Percentiles rank a stretch among this genome's conserved stretches.
These are phyloP conservation scores for Argopecten irradians DNA, from an alignment of 1,140 invertebrate genomes.

Conservation along the genomic window DNA sequence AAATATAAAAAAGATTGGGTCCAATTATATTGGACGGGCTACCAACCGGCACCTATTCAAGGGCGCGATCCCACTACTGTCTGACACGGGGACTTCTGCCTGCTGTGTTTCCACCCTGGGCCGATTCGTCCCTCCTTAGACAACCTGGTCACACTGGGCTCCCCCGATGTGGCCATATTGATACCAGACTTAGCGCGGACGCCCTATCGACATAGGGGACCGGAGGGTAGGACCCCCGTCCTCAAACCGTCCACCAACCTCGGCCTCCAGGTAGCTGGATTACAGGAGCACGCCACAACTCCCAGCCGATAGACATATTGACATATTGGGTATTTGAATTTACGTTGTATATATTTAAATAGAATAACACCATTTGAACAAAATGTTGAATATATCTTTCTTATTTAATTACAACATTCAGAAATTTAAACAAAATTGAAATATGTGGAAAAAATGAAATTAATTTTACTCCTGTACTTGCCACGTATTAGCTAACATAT, in stretches of 20 bases:
- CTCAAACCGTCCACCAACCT: conserved; percentile 87
- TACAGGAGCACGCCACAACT: conserved; percentile 58
- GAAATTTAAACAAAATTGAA: no score
- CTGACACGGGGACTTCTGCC: conserved; percentile 96
- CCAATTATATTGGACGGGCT: conserved; percentile 91
- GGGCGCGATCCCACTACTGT: conserved; percentile 98
- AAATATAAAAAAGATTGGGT: conserved; percentile 89
- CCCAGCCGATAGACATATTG: conserved; percentile 44
- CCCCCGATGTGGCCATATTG: conserved; percentile 90
- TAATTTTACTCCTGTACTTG: no score
- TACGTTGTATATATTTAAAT: no score
- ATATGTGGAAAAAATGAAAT: no score
- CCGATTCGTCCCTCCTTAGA: conserved; percentile 94
- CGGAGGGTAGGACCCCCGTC: conserved; percentile 81
- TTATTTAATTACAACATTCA: no score
- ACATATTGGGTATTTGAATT: no score
- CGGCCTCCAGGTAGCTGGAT: conserved; percentile 55
- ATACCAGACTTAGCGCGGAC: conserved; percentile 87
- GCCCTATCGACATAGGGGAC: conserved; percentile 79
- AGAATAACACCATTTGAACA: no score
- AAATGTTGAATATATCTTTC: no score
- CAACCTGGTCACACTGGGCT: conserved; percentile 89
- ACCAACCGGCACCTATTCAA: conserved; percentile 89
- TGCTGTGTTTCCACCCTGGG: conserved; percentile 97
- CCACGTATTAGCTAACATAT: no score